These are phyloP conservation scores for Henricia sp. DNA, from an alignment of 53 echinoderm and acorn worm species.

Conservation along the genomic window DNA sequence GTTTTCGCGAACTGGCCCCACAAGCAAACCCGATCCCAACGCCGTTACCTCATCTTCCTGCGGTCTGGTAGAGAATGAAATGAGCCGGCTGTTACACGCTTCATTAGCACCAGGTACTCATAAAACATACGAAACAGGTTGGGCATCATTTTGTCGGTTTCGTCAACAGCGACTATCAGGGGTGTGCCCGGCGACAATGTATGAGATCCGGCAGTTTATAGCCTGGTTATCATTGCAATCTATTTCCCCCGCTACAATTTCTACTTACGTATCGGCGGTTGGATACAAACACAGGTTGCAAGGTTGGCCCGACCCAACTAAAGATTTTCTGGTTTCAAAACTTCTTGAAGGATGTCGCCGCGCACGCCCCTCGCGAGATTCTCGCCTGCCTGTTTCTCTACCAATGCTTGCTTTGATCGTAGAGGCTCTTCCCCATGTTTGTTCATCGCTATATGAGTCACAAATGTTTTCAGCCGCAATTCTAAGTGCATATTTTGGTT, in stretches of 20 bases:
- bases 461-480: background rate
- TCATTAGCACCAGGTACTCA: too few species aligned
- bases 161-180: too few species aligned
- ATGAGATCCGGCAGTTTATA: too few species aligned
- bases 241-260: background rate
- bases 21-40: background rate
- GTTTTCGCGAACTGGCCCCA: background rate
- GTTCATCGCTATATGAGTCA: background rate
- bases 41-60: background rate
- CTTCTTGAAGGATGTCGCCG: background rate
- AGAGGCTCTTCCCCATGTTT: background rate
- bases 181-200: too few species aligned
- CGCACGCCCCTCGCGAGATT: background rate
- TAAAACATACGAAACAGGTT: too few species aligned
- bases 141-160: too few species aligned
- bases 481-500: background rate
- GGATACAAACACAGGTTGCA: too few species aligned
- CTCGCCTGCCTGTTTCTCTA: too few species aligned
- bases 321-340: too few species aligned
- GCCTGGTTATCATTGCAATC: background rate
- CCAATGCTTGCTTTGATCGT: background rate
- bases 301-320: too few species aligned
- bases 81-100: too few species aligned
- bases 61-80: too few species aligned
- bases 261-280: background rate